Base-by-base conservation (phyloP, 2,797 vertebrate genomes). In the Syncerus caffer region DNA sequence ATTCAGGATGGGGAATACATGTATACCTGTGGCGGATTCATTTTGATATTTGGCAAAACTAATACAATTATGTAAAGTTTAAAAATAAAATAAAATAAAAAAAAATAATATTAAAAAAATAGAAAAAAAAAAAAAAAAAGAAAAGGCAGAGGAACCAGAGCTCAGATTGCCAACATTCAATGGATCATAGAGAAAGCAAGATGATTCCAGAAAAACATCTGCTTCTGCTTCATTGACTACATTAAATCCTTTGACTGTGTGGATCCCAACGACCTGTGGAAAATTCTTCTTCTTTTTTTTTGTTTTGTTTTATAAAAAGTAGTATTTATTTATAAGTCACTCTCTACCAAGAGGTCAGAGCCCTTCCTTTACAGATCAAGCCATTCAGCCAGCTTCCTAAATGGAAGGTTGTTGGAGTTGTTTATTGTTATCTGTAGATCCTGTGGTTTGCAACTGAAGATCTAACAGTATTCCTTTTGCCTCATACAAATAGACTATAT, bases 241-340 rank as follows among this genome's bases (percentile, higher is more conserved):
- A 25, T 74, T 74, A 74, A 42, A 42, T 74, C 34, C 21, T 25
- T 42, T 74, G 34, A 38, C 10, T 38, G 34, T 74, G 11, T 74
- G 21, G 6, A 42, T 25, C 21, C 23, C 38, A 74, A 42, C 0
- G 1, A 74, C 74, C 21, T 42, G 34, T 74, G 67, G 21, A 74
- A 74, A 74, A 38, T 42, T 74, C 34, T 74, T 42, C 62, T 55
- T 55, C 51, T 55, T 0, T 21, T 15, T 62, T 62, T 16, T 57
- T 9, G 1, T n/a, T 93, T 84, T 83, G 12, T 88, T 85, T 90
- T 55, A 74, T 42, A 60, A 89, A 92, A 94, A 83, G 58, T 85
- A 78, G 57, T 92, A 17, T 85, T 96, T 89, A 84, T 80, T 96
- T 94, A 86, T 89, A 71, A 96, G 64, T 50, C n/a, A 71, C 27